Percentiles rank a stretch among this genome's conserved stretches.
Evolutionary conservation across 2,113 vertebrate species (phyloP).

Genomic region (Mormyrus lacerda): DNA sequence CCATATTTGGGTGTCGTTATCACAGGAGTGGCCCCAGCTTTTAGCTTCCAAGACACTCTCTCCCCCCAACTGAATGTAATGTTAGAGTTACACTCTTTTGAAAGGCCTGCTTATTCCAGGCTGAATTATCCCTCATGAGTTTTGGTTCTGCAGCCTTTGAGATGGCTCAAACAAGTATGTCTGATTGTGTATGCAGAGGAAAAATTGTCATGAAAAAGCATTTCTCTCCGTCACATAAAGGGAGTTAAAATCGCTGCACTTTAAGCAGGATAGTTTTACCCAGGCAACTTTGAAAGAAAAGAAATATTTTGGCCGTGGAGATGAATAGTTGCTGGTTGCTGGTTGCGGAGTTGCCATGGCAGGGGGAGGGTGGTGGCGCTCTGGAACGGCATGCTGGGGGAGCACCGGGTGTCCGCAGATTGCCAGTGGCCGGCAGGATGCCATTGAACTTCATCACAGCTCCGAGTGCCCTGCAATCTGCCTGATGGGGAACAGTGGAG

Average conservation of each 20-base stretch:
- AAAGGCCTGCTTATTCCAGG: neutral
- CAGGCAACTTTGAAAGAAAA: neutral
- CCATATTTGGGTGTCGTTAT: neutral
- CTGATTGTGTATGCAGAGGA: neutral
- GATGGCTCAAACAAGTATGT: neutral
- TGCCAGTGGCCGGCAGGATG: constrained; percentile 5
- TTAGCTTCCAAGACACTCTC: neutral
- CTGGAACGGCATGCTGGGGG: neutral
- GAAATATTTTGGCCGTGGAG: neutral
- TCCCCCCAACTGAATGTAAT: neutral
- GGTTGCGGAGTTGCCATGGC: constrained; percentile 30
- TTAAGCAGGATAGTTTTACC: neutral
- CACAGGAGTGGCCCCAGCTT: neutral
- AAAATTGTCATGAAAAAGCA: neutral
- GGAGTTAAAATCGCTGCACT: neutral
- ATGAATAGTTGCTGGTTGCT: neutral
- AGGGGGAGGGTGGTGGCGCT: neutral
- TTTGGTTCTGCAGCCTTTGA: neutral
- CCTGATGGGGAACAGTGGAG: constrained; percentile 17
- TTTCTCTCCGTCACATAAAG: neutral
- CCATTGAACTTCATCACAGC: constrained; percentile 6
- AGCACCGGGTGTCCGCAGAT: neutral
- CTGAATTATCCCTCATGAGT: neutral
- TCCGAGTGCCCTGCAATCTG: constrained; percentile 16
- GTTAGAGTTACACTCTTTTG: neutral